Evolutionary conservation across 2,113 vertebrate genomes (phyloP).

Genomic region (Lontra canadensis): DNA sequence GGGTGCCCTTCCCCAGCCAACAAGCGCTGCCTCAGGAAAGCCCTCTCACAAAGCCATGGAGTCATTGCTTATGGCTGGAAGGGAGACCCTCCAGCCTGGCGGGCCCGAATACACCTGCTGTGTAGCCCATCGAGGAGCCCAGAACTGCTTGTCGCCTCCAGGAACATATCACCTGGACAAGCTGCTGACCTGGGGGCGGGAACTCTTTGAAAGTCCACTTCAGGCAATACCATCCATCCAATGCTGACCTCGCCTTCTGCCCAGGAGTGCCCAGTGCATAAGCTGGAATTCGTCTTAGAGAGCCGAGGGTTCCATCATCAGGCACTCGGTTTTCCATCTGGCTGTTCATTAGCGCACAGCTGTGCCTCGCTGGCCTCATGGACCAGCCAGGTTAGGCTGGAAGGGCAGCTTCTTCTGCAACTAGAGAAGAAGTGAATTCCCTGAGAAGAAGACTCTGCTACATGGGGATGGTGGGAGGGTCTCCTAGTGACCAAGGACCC

Average conservation of each 20-base stretch:
- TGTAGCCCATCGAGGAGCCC: neutral
- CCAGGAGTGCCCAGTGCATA: no score
- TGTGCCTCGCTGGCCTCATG: neutral
- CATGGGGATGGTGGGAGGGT: neutral
- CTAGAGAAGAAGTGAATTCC: neutral
- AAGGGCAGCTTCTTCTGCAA: neutral
- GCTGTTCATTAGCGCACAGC: neutral
- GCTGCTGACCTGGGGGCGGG: neutral
- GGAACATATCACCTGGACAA: neutral
- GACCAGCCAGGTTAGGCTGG: neutral
- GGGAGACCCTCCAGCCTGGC: neutral
- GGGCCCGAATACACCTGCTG: neutral
- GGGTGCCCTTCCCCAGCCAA: neutral
- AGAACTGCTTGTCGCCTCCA: neutral
- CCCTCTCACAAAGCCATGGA: neutral
- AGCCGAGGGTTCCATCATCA: neutral
- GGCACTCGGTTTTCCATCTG: slow-evolving; percentile 43
- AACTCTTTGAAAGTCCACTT: neutral
- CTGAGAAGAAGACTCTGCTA: neutral
- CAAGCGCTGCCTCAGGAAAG: neutral
- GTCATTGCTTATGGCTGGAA: neutral
- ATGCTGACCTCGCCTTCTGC: neutral
- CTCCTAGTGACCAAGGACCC: neutral
- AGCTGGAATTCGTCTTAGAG: neutral
- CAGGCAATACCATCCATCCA: neutral